Conservation (phyloP, 1,140 invertebrate species). For the Pseudomyrmex cubaensis region DNA sequence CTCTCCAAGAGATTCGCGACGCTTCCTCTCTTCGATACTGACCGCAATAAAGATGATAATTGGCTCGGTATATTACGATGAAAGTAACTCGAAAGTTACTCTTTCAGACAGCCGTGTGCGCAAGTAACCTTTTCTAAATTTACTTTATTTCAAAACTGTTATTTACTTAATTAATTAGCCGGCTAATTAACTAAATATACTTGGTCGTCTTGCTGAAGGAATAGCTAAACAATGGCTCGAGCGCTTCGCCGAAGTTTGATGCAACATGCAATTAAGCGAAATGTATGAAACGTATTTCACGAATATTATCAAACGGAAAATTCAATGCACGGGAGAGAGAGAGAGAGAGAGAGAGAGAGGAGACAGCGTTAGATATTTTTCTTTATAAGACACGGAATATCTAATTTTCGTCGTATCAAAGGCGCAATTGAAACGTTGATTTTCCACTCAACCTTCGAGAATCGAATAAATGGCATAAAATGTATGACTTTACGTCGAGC, state of each 20-base stretch:
- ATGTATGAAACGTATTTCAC: not conserved
- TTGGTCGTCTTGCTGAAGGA: constrained; percentile 9
- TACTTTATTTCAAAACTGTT: constrained; percentile 1
- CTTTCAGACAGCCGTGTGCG: too few species aligned
- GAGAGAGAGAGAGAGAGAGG: not conserved
- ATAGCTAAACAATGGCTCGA: constrained; percentile 21
- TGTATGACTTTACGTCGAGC: not conserved
- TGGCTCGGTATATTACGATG: not conserved
- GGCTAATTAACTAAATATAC: not conserved
- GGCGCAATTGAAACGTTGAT: constrained; percentile 26
- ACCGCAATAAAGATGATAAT: constrained; percentile 43
- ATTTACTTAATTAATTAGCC: not conserved
- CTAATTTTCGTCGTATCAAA: constrained; percentile 2
- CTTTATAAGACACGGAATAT: not conserved
- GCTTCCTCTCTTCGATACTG: constrained; percentile 3
- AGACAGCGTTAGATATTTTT: constrained; percentile 5
- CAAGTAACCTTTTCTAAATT: not conserved
- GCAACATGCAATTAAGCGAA: not conserved
- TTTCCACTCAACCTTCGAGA: not conserved
- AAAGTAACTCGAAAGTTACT: not conserved
- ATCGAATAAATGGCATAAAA: not conserved
- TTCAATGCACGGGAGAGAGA: not conserved
- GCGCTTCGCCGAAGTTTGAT: not conserved
- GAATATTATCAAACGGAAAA: constrained; percentile 14
- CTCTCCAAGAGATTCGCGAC: not conserved